These are phyloP conservation scores for Zapornia atra DNA, from an alignment of 2,113 vertebrate genomes.

Conservation along the genomic window DNA sequence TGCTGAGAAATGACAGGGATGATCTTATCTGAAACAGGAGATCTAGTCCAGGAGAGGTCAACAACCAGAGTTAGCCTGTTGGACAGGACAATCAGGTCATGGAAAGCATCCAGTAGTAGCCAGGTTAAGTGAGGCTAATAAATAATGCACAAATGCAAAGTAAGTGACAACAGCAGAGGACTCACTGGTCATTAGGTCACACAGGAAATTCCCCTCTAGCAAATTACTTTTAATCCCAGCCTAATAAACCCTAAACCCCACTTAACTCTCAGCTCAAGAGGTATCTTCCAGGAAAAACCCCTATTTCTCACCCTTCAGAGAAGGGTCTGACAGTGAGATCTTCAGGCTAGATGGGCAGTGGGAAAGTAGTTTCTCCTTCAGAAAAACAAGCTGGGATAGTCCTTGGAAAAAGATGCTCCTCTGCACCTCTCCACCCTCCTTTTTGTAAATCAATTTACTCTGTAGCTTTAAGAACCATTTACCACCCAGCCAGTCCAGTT, in stretches of 20 bases:
- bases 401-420: not conserved
- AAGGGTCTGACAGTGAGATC: not conserved
- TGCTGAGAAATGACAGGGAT: not conserved
- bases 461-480: not conserved
- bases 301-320: not conserved
- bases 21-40: not conserved
- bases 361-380: not conserved
- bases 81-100: not conserved
- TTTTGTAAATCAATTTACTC: not conserved
- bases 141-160: not conserved
- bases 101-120: not conserved
- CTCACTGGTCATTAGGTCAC: not conserved
- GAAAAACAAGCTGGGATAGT: not conserved
- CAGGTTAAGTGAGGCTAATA: not conserved
- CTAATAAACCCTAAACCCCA: not conserved
- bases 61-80: not conserved
- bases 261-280: not conserved
- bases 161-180: not conserved
- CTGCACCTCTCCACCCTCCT: not conserved
- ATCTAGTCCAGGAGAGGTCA: not conserved
- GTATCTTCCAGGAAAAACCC: not conserved
- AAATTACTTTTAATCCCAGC: not conserved
- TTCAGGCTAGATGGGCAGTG: not conserved
- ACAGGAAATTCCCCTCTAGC: slow-evolving; percentile 10
- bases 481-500: not conserved